These are phyloP conservation scores for Muraenolepis orangiensis DNA, from an alignment of 2,797 vertebrate genomes.

Conservation along the genomic window DNA sequence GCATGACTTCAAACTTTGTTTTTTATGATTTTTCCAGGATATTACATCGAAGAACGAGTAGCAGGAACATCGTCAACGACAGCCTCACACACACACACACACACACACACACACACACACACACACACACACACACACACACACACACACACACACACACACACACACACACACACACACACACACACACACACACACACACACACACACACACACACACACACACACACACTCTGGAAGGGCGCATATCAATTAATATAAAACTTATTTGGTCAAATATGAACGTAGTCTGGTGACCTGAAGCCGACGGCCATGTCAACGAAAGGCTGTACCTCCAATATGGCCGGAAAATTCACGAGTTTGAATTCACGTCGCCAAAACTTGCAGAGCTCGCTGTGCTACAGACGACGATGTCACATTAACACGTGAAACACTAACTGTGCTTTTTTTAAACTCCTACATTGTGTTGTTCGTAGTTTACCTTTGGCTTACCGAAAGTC, in stretches of 20 bases:
- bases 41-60: slow-evolving; percentile 77
- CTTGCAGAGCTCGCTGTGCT: background rate
- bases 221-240: background rate
- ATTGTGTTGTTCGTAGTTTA: slow-evolving; percentile 12
- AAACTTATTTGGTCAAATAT: background rate
- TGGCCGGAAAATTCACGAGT: background rate
- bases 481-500: slow-evolving; percentile 40
- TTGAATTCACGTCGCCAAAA: background rate
- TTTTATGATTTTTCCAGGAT: slow-evolving; percentile 55
- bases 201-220: background rate
- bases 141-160: background rate
- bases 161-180: background rate
- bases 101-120: background rate
- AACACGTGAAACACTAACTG: background rate
- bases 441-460: slow-evolving; percentile 3
- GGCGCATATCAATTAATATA: background rate
- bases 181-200: background rate
- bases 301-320: background rate
- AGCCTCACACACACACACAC: background rate
- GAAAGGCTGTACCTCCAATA: background rate
- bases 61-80: slow-evolving; percentile 3
- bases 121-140: background rate
- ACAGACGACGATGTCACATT: background rate
- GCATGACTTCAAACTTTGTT: background rate
- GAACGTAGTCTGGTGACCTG: background rate